Percentiles rank a stretch among this genome's conserved stretches.
phyloP scores from a whole-genome alignment of 2,113 vertebrate genomes.

The Odocoileus hemionus region DNA sequence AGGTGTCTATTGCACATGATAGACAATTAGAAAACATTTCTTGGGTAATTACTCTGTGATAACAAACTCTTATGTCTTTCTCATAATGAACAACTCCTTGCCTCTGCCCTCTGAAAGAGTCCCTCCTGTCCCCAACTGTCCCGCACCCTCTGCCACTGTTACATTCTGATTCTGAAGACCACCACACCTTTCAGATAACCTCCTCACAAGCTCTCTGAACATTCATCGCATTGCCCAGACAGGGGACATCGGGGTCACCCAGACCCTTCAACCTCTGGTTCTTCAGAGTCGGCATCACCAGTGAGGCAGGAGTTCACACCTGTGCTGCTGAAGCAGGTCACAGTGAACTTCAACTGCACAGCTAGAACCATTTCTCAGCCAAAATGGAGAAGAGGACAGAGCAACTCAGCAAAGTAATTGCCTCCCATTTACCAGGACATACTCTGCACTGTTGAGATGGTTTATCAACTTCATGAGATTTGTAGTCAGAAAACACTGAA shows the following conservation, averaged over 20 bases:
- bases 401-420: background rate
- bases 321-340: background rate
- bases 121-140: background rate
- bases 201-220: background rate
- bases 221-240: fast-evolving
- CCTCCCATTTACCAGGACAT: background rate
- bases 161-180: background rate
- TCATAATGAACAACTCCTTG: background rate
- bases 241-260: background rate
- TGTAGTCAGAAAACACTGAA: background rate
- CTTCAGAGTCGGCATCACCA: fast-evolving
- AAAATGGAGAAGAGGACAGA: conserved; percentile 12
- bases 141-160: background rate
- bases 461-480: background rate
- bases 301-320: background rate
- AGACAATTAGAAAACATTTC: background rate
- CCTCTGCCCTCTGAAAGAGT: background rate
- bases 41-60: background rate
- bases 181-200: background rate
- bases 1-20: background rate
- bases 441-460: background rate
- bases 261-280: background rate
- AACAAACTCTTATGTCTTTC: background rate
- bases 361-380: conserved; percentile 31
- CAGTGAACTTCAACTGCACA: conserved; percentile 15